Evolutionary conservation across 1,140 invertebrate genomes (phyloP), one percentile per base, ranked within the genome.

Genomic region (Aplysia californica): DNA sequence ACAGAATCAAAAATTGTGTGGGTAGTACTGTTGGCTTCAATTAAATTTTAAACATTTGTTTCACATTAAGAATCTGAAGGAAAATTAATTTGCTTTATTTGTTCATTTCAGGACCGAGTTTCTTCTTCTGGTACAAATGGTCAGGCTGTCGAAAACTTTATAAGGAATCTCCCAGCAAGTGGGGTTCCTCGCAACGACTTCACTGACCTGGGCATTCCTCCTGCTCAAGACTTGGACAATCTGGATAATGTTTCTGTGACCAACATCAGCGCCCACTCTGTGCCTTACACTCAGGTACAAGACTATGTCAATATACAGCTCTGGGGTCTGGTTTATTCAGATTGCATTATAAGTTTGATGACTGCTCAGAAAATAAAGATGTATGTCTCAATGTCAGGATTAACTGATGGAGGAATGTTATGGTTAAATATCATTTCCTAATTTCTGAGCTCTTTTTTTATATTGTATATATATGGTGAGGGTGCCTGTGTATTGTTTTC

Each of bases 211-310:
- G 88, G 87, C n/a, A 82, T 89, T 38, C 68, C 65, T 6, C 70
- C 75, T 26, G 68, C 29, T 10, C 74, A 73, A 58, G 67, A 59
- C 15, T 59, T 66, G 31, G 83, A 84, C 67, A 81, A 85, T 58
- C 81, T 79, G 76, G 88, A 89, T 64, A 85, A 83, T 35, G 81
- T 87, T 21, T 87, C 86, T 20, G 82, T 89, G 10, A 87, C 87
- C 5, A 87, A 85, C 69, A 79, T 88, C 73, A 89, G 86, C 76
- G 85, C 87, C 26, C 80, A 81, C 10, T 80, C 85, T 50, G 84
- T 88, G 36, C 87, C 86, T 36, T 87, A 87, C 67, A 79, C 82
- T 56, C 87, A 87, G 84, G 87, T 88, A 80, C 59, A 65, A 75
- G 20, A 15, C 15, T 61, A 18, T n/a, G n/a, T n/a, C n/a, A n/a